These are phyloP conservation scores for Centropyge bicolor DNA, from an alignment of 2,797 vertebrate species.

Conservation along the genomic window DNA sequence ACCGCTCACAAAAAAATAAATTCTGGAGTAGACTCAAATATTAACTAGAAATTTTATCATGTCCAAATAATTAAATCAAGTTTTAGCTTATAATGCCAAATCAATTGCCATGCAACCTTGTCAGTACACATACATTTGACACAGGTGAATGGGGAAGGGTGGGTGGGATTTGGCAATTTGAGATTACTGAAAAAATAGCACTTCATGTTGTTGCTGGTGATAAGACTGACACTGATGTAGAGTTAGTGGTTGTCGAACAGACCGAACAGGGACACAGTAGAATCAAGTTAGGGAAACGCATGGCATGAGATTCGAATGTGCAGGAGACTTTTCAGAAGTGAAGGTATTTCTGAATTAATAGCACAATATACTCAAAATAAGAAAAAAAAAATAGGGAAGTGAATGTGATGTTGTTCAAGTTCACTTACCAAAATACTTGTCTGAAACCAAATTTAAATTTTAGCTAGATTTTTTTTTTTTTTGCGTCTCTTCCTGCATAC, in stretches of 20 bases:
- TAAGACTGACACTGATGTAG: constrained; percentile 55
- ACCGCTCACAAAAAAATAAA: neutral
- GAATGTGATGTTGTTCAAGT: constrained; percentile 1
- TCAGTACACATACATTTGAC: constrained; percentile 73
- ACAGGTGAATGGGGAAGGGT: constrained; percentile 69
- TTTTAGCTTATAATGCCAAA: constrained; percentile 19
- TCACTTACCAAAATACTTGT: neutral
- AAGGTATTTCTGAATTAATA: constrained; percentile 17
- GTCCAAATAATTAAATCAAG: neutral
- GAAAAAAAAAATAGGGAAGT: neutral
- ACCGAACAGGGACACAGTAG: constrained; percentile 68
- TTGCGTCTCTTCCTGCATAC: neutral
- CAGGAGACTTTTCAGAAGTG: neutral
- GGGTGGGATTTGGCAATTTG: constrained; percentile 78
- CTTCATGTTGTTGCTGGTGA: constrained; percentile 74
- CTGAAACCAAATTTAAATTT: constrained; percentile 1
- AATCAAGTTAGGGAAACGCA: constrained; percentile 62
- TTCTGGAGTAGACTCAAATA: neutral
- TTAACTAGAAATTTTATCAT: neutral
- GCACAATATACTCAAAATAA: neutral
- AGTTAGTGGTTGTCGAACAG: constrained; percentile 72
- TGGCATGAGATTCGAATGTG: constrained; percentile 48
- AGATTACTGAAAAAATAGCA: constrained; percentile 69
- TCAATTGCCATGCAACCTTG: constrained; percentile 45
- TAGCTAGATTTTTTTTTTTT: neutral